Percentiles rank a stretch among this genome's conserved stretches.
These are phyloP conservation scores for Mormyrus proboscirostris DNA, from an alignment of 2,797 vertebrate species.

Conservation along the genomic window DNA sequence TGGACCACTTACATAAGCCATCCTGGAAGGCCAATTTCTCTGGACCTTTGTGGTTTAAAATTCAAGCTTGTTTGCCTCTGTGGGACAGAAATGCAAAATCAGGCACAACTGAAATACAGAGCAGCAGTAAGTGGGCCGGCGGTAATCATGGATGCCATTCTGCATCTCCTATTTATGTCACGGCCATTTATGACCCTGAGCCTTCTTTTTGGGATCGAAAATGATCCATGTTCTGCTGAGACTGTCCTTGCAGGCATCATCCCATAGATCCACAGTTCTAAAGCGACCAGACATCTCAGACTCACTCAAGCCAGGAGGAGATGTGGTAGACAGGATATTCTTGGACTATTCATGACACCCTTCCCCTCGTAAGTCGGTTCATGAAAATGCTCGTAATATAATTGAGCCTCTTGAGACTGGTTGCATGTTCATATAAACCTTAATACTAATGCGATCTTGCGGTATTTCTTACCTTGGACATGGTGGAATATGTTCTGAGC, in stretches of 20 bases:
- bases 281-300: not conserved
- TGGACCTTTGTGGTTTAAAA: not conserved
- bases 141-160: conserved; percentile 8
- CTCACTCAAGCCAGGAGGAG: not conserved
- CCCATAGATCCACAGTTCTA: not conserved
- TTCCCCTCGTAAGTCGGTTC: not conserved
- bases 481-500: not conserved
- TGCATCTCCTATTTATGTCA: not conserved
- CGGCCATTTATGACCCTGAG: not conserved
- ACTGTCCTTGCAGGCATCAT: not conserved
- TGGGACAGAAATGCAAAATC: conserved; percentile 14
- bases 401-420: not conserved
- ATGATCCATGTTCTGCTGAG: not conserved
- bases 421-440: not conserved
- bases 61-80: not conserved
- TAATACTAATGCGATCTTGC: not conserved
- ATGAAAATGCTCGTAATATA: not conserved
- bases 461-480: not conserved
- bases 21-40: not conserved
- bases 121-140: not conserved
- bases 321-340: not conserved
- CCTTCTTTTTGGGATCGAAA: not conserved
- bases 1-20: not conserved
- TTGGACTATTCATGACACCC: not conserved
- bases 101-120: not conserved